Conservation (phyloP, 2,797 vertebrate species). For the Chiloscyllium punctatum region DNA sequence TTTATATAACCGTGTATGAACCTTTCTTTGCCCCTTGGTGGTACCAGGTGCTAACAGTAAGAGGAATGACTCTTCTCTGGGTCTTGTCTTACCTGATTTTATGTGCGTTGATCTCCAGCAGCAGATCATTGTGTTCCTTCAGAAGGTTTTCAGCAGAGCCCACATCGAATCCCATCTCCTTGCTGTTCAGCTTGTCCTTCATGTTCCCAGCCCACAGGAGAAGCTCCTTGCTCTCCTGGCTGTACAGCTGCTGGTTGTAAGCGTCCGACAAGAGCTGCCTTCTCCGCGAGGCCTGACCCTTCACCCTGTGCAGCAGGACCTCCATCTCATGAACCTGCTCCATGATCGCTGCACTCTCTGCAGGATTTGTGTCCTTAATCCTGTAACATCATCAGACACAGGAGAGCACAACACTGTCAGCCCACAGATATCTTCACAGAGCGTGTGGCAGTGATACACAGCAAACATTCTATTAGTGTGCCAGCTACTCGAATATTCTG, state of each 20-base stretch:
- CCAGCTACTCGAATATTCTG: too few relatives aligned
- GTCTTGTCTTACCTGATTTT: slow-evolving; percentile 62
- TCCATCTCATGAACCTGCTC: slow-evolving; percentile 70
- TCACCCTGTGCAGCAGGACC: slow-evolving; percentile 58
- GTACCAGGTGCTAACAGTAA: neutral
- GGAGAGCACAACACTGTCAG: neutral
- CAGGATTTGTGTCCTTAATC: slow-evolving; percentile 67
- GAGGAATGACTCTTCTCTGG: neutral
- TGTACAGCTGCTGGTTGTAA: slow-evolving; percentile 57
- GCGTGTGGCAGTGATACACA: too few relatives aligned
- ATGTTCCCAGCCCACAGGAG: slow-evolving; percentile 58
- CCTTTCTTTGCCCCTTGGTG: neutral
- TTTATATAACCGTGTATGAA: neutral
- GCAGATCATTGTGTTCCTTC: slow-evolving; percentile 62
- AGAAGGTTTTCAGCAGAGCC: slow-evolving; percentile 64
- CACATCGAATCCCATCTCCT: slow-evolving; percentile 61
- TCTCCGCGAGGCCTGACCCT: slow-evolving; percentile 51
- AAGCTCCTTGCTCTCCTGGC: slow-evolving; percentile 61
- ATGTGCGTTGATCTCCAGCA: slow-evolving; percentile 64
- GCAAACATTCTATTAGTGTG: too few relatives aligned
- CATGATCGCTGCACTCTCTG: slow-evolving; percentile 64
- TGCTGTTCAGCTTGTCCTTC: slow-evolving; percentile 58
- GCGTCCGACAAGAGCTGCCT: slow-evolving; percentile 51
- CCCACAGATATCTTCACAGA: neutral
- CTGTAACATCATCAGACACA: slow-evolving; percentile 48